Percentiles rank a stretch among this genome's conserved stretches.
Evolutionary conservation across 2,113 vertebrate species (phyloP).

Genomic region (Orcinus orca): DNA sequence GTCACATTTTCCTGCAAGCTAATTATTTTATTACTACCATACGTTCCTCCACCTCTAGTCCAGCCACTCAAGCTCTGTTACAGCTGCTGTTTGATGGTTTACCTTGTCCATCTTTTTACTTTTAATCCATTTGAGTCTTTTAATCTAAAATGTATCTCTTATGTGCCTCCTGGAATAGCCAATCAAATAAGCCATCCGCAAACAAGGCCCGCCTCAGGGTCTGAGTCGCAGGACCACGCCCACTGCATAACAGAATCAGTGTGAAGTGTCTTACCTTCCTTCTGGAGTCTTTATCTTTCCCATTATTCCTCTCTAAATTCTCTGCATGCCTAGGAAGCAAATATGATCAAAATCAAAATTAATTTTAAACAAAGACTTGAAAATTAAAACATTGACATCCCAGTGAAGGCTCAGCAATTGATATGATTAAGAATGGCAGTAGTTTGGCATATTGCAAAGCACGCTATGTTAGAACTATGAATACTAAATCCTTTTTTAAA

Average conservation of each 20-base stretch:
- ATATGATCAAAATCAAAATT: not conserved
- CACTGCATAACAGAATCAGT: not conserved
- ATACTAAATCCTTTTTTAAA: not conserved
- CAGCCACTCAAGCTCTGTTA: not conserved
- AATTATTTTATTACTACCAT: no score
- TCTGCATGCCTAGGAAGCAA: slow-evolving; percentile 54
- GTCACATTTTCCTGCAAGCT: not conserved
- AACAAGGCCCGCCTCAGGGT: not conserved
- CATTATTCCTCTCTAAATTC: slow-evolving; percentile 52
- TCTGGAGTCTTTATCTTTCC: slow-evolving; percentile 33
- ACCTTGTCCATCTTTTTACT: not conserved
- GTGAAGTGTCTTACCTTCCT: slow-evolving; percentile 73
- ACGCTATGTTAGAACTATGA: not conserved
- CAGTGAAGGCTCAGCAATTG: not conserved
- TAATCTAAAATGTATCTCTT: not conserved
- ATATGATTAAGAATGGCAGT: not conserved
- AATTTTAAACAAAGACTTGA: not conserved
- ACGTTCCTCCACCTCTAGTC: not conserved
- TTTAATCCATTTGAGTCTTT: not conserved
- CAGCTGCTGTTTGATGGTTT: not conserved
- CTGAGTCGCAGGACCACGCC: rapidly evolving
- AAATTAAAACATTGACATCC: not conserved
- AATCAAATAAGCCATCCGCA: no score
- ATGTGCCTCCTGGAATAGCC: not conserved
- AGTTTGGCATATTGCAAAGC: not conserved